Conservation (phyloP, 2,888 invertebrate species). For the Clitarchus hookeri region DNA sequence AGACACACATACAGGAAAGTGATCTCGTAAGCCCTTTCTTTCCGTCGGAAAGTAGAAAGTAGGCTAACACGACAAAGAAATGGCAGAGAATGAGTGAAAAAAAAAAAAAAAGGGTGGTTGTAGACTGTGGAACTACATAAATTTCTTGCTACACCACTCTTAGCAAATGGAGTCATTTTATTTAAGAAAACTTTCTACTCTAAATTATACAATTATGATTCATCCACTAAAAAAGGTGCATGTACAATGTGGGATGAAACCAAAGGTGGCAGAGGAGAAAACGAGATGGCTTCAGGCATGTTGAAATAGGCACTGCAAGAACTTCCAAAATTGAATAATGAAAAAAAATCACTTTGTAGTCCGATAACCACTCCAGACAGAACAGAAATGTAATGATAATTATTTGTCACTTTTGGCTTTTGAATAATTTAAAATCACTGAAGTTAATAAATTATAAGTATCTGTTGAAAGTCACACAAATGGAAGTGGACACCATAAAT, state of each 20-base stretch:
- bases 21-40: too few relatives aligned
- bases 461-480: slow-evolving; percentile 43
- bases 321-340: slow-evolving; percentile 20
- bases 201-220: not conserved
- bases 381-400: not conserved
- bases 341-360: not conserved
- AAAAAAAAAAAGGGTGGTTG: too few relatives aligned
- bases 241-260: too few relatives aligned
- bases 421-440: slow-evolving; percentile 5
- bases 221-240: not conserved
- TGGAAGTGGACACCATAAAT: slow-evolving; percentile 40
- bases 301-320: not conserved
- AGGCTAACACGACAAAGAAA: too few relatives aligned
- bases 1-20: too few relatives aligned
- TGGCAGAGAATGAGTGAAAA: too few relatives aligned
- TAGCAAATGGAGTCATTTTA: slow-evolving; percentile 14
- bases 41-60: too few relatives aligned
- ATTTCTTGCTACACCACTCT: not conserved
- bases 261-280: too few relatives aligned
- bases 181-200: not conserved
- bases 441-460: slow-evolving; percentile 40
- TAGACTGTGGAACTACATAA: not conserved
- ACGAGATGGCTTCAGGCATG: not conserved
- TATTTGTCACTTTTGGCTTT: not conserved
- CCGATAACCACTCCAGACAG: not conserved